Conservation (phyloP, 2,888 invertebrate genomes). For the Plebejus melissa region DNA sequence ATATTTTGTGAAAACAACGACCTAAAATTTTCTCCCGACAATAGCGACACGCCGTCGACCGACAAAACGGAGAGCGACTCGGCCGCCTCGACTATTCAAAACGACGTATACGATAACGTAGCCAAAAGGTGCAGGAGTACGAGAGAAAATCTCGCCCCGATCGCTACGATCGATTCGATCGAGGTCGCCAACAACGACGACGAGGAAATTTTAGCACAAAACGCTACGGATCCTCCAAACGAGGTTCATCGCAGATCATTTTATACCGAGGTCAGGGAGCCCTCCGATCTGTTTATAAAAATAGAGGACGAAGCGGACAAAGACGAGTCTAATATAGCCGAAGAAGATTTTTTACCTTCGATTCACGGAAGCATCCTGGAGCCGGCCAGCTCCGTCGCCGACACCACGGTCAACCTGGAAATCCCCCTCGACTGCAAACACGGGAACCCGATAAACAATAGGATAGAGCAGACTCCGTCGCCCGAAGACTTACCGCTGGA, state of each 20-base stretch:
- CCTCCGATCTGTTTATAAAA: slow-evolving; percentile 32
- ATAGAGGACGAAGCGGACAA: slow-evolving; percentile 40
- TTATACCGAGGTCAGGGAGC: slow-evolving; percentile 32
- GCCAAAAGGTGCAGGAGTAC: slow-evolving; percentile 41
- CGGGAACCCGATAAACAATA: slow-evolving; percentile 57
- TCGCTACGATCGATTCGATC: slow-evolving; percentile 51
- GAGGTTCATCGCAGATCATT: slow-evolving; percentile 35
- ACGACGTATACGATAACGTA: slow-evolving; percentile 62
- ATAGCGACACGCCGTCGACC: slow-evolving; percentile 76
- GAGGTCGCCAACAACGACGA: slow-evolving; percentile 50
- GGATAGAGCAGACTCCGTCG: slow-evolving; percentile 89
- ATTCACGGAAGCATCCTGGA: slow-evolving; percentile 80
- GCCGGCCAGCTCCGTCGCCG: slow-evolving; percentile 74
- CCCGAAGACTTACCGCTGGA: slow-evolving; percentile 91
- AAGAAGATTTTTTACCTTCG: slow-evolving; percentile 82
- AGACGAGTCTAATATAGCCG: slow-evolving; percentile 62
- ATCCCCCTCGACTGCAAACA: slow-evolving; percentile 73
- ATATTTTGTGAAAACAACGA: slow-evolving; percentile 67
- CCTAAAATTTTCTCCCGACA: slow-evolving; percentile 68
- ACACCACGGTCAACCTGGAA: slow-evolving; percentile 76
- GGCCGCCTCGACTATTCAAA: slow-evolving; percentile 73
- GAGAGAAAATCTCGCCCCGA: slow-evolving; percentile 50
- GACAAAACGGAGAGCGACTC: slow-evolving; percentile 78
- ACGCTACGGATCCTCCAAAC: slow-evolving; percentile 37
- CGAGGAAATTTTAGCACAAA: slow-evolving; percentile 36